Evolutionary conservation across 2,888 invertebrate genomes (phyloP), one percentile per base, ranked within the genome.

Genomic region (Chrysolina americana): DNA sequence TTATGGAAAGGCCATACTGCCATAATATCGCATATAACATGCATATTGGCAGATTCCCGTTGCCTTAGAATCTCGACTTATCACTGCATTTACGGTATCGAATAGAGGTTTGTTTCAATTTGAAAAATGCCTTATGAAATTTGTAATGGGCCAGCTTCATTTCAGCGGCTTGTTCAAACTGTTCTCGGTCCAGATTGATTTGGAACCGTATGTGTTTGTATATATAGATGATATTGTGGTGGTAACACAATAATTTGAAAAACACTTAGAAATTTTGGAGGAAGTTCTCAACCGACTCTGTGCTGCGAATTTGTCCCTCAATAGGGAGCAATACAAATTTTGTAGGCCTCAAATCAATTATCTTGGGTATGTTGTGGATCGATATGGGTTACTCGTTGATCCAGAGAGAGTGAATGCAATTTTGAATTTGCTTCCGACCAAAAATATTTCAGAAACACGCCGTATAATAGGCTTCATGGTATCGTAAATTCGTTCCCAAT

Each of bases 261-360:
- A 19, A 50, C 11, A 50, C 50, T 8, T 50, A 10, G 17, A 11
- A 50, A 8, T 50, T 50, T 50, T 50, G 17, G n/a, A 3, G 19
- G 50, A 50, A 10, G 50, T 50, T 19, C 10, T 19, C n/a, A 2
- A 50, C 15, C 15, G 50, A 50, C 19, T 19, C 2, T 19, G 2
- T 50, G 19, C 10, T 0, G 50, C 50, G 17, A 50, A 50, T 19
- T 50, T 50, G 50, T 17, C 11, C 8, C 19, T 50, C n/a, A 50
- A 50, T 10, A 50, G 17, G 50, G 19, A 50, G 2, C 17, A 50
- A 19, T 50, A 19, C n/a, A 50, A 19, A 50, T 50, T 50, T 50
- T 50, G 50, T 50, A 50, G 50, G 19, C 10, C 50, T 9, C 50
- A 50, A n/a, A 50, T 50, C 5, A 50, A 50, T 50, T 50, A 50